A percentile compares a stretch with the other conserved stretches of the same genome.
These are phyloP conservation scores for Callionymus lyra DNA, from an alignment of 2,113 vertebrate genomes.

Conservation along the genomic window DNA sequence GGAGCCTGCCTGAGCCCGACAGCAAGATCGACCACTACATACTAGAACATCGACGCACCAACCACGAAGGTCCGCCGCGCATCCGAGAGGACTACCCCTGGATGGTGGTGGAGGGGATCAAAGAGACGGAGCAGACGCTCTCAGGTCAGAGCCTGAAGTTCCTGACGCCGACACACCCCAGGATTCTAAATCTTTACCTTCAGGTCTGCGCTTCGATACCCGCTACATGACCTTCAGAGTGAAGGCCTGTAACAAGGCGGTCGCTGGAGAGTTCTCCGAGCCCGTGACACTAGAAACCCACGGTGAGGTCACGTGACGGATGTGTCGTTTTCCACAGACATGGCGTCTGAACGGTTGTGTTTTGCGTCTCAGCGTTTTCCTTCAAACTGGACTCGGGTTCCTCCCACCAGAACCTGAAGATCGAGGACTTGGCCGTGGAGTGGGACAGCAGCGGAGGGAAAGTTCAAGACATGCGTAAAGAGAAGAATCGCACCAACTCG, in stretches of 20 bases:
- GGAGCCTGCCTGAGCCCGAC: slow-evolving; percentile 79
- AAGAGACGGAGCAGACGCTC: slow-evolving; percentile 74
- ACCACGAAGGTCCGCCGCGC: slow-evolving; percentile 84
- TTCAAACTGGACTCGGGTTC: slow-evolving; percentile 84
- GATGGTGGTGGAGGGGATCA: slow-evolving; percentile 93
- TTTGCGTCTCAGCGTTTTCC: slow-evolving; percentile 69
- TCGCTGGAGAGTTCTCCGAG: slow-evolving; percentile 91
- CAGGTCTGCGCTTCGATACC: slow-evolving; percentile 84
- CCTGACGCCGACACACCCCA: no score
- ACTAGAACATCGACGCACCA: slow-evolving; percentile 82
- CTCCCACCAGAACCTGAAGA: slow-evolving; percentile 89
- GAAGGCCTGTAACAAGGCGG: slow-evolving; percentile 89
- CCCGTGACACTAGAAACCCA: slow-evolving; percentile 82
- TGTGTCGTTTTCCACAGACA: not conserved
- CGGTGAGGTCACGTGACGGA: slow-evolving; percentile 58
- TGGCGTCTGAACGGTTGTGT: not conserved
- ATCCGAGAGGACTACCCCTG: slow-evolving; percentile 89
- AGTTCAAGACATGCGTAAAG: slow-evolving; percentile 89
- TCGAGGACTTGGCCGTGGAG: slow-evolving; percentile 85
- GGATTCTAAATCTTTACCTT: not conserved
- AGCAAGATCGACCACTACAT: slow-evolving; percentile 90
- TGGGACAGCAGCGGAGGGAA: slow-evolving; percentile 92
- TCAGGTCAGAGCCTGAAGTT: slow-evolving; percentile 62
- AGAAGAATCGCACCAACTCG: slow-evolving; percentile 81
- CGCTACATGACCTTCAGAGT: slow-evolving; percentile 89